phyloP scores from a whole-genome alignment of 2,888 invertebrate species.

The Tortrix viridana region DNA sequence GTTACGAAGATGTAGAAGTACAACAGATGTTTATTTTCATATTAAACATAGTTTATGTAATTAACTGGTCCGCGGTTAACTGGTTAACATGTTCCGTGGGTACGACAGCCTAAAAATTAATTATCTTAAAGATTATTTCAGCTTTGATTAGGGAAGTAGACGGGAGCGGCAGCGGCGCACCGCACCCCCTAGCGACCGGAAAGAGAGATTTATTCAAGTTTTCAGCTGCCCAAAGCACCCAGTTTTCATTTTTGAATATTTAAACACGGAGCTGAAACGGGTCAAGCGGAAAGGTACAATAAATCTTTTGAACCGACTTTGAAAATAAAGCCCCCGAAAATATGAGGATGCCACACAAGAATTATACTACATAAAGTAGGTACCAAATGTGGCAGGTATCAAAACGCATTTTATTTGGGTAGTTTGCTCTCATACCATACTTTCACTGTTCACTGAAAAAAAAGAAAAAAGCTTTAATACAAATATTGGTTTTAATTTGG shows the following conservation, averaged over 20 bases:
- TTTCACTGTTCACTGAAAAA: no score
- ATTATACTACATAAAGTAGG: neutral
- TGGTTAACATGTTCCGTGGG: neutral
- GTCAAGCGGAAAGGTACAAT: conserved; percentile 43
- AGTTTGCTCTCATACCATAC: no score
- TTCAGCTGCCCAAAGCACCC: conserved; percentile 58
- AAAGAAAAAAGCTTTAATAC: no score
- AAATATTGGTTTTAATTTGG: no score
- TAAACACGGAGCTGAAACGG: conserved; percentile 27
- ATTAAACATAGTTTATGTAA: no score
- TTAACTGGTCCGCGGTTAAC: no score
- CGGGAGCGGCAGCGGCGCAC: conserved; percentile 50
- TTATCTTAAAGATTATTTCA: conserved; percentile 45
- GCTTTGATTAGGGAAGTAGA: conserved; percentile 51
- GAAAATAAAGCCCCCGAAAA: conserved; percentile 9
- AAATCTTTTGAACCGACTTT: conserved; percentile 27
- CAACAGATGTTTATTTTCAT: no score
- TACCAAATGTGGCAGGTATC: no score
- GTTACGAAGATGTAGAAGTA: no score
- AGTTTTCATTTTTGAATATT: conserved; percentile 52
- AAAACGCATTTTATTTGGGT: no score
- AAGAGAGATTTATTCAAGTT: conserved; percentile 69
- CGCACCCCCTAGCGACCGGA: conserved; percentile 64
- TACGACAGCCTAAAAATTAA: conserved; percentile 25
- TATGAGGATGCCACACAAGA: neutral